These are phyloP conservation scores for Sturnus vulgaris DNA, from an alignment of 2,113 vertebrate species.

Conservation along the genomic window DNA sequence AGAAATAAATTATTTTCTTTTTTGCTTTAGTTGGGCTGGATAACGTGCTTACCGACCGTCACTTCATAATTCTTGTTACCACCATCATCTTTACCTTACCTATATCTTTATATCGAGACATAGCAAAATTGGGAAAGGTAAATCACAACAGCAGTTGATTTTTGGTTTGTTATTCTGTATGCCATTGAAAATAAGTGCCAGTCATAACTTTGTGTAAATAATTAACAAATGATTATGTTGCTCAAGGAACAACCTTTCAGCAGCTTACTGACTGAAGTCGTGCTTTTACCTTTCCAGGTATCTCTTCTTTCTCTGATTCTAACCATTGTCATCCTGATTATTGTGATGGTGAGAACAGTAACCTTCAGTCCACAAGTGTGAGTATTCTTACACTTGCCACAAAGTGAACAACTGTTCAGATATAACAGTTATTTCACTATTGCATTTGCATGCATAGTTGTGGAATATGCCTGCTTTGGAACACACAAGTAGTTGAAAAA, in stretches of 20 bases:
- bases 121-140: slow-evolving; percentile 92
- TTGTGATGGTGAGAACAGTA: slow-evolving; percentile 79
- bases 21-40: slow-evolving; percentile 80
- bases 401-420: background rate
- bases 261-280: background rate
- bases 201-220: background rate
- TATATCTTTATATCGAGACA: slow-evolving; percentile 85
- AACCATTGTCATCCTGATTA: slow-evolving; percentile 82
- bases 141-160: background rate
- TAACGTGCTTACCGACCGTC: slow-evolving; percentile 80
- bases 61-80: slow-evolving; percentile 84
- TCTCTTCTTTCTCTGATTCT: slow-evolving; percentile 88
- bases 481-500: background rate
- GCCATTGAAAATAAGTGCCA: background rate
- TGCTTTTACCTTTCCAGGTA: slow-evolving; percentile 74
- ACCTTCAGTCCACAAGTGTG: slow-evolving; percentile 85
- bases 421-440: background rate
- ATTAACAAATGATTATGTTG: background rate
- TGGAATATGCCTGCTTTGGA: background rate
- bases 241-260: background rate
- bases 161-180: background rate
- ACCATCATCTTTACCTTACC: slow-evolving; percentile 85
- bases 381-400: slow-evolving; percentile 44
- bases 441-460: background rate
- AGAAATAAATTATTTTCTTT: slow-evolving; percentile 18